Evolutionary conservation across 64 coral and sea anemone species (phyloP), one percentile per base, ranked within the genome.

Genomic region (Stichodactyla mertensii): DNA sequence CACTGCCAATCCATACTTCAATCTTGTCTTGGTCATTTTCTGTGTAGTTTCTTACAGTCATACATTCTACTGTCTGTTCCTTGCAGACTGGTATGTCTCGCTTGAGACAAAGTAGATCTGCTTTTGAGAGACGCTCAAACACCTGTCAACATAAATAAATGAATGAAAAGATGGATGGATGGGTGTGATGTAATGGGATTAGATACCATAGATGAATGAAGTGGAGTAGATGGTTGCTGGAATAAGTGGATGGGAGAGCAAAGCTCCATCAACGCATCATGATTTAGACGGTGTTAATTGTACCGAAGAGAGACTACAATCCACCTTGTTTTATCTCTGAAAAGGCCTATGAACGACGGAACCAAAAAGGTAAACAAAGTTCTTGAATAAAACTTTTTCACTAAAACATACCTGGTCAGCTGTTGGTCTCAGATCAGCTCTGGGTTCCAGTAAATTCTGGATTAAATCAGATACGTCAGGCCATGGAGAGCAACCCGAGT

Each of bases 1-100:
- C 97, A 83, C 97, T 95, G 22, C 97, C 97, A 51, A 95, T 90
- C 97, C 97, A 99, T 62, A 99, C 86, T 79, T 99, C 97, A 82
- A 99, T 67, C 71, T 89, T 92, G 13, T 64, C 57, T 22, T 85
- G 57, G 14, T 89, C 78, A 8, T 86, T 69, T 45, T 94, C 57
- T 20, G 24, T 51, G 61, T 88, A 98, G 54, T 92, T 89, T 71
- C 93, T 90, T 16, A 94, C 86, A n/a, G 93, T 82, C 93, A 99
- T 99, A 54, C 93, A 99, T 64, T 99, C 97, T 11, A 99, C 97
- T 1, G 97, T 89, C 82, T 95, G 88, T 56, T 88, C 93, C 54
- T 99, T 99, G 58, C 80, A 99, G 52, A 99, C 97, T 0, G 93
- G 90, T 7, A 99, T 90, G 5, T 92, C 93, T 52, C 93, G 85